Evolutionary conservation across 1,140 invertebrate genomes (phyloP), one percentile per base, ranked within the genome.

Genomic region (Drosophila littoralis): DNA sequence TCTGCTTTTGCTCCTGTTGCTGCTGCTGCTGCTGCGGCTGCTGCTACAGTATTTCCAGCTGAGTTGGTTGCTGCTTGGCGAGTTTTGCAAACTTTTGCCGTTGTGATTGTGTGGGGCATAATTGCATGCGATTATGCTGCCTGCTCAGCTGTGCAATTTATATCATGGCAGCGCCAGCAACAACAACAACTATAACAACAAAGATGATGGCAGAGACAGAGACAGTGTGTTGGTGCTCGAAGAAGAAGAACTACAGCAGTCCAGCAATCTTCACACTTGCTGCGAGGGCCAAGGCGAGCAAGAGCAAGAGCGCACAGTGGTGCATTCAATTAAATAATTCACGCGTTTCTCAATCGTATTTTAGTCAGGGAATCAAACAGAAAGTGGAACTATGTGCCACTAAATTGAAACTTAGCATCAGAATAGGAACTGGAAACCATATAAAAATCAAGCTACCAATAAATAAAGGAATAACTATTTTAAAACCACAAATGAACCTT

Each of bases 121-220:
- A 91, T 91, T 91, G 80, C 90, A 90, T 91, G 90, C 90, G 90
- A 91, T 91, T 91, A 91, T 91, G 90, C 85, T 91, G 86, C 77
- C 90, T 81, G 83, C 90, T 85, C 82, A 82, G 82, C 82, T 85
- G 83, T 85, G 83, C 79, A 82, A 75, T 75, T 86, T 86, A 75
- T 63, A 81, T 78, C 66, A 77, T 69, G 80, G 61, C 28, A 54
- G 57, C 35, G 72, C 28, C 42, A 70, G 13, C 17, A 22, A 15
- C 36, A 54, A 22, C 1, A 61, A 46, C 58, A 63, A 50, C 51
- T 57, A 67, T 22, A 61, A 59, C 35, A 58, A 36, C 32, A 22
- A 48, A 36, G 40, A 54, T 33, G 43, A 36, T 57, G 52, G 38
- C 38, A 58, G 64, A 22, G 15, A 54, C 33, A 66, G 50, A 28